Evolutionary conservation across 2,888 invertebrate genomes (phyloP), one percentile per base, ranked within the genome.

Genomic region (Melanophora roralis): DNA sequence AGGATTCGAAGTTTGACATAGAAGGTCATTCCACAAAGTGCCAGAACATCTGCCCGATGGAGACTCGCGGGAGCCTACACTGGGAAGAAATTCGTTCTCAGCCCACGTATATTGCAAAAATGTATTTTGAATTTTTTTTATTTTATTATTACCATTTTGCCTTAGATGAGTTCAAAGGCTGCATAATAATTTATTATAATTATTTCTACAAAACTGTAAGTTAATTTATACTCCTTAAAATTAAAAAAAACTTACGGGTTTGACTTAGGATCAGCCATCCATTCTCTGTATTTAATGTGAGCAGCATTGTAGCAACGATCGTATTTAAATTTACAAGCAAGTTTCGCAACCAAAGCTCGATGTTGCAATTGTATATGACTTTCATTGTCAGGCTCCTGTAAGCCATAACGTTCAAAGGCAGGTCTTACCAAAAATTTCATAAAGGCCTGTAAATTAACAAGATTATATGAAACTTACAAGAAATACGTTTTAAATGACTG

Each of bases 251-350:
- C 89, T 88, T 83, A 92, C 92, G 91, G 90, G 86, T 92, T 92
- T 72, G 89, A 84, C 88, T 89, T 81, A 60, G 88, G 74, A 79
- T 89, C 86, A n/a, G 83, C 84, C 91, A 92, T 92, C 92, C 91
- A 92, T 45, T 90, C 88, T 34, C 92, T 89, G 85, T 91, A 92
- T 71, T 88, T 86, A 23, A 88, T 81, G 76, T 91, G 90, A 0
- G 92, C 90, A 14, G 88, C 86, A 81, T 90, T 91, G 2, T 91
- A 90, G 83, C 92, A 92, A 71, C 90, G 89, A 80, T 91, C 91
- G 69, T 91, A 91, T 45, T 91, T 88, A 83, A 91, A 91, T 78
- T 89, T 89, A 82, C 92, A 94, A 1, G 93, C 92, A 87, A 92
- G 90, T 51, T 89, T 86, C 60, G 92, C 90, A 1, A 93, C 90